Evolutionary conservation across 2,888 invertebrate species (phyloP).

Genomic region (Monochamus alternatus): DNA sequence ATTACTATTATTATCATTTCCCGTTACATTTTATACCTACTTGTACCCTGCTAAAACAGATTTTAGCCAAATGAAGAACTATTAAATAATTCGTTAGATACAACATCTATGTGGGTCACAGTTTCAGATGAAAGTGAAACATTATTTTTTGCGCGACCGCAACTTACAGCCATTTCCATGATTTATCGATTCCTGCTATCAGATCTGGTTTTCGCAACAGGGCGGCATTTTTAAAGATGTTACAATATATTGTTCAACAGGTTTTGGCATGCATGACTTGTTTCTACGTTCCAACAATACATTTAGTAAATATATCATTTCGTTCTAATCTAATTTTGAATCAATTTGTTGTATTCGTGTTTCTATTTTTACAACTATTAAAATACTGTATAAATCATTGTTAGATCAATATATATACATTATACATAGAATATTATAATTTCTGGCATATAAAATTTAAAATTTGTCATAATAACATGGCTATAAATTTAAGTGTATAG

Average conservation of each 20-base stretch:
- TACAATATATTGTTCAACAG: constrained; percentile 8
- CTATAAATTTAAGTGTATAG: too few relatives aligned
- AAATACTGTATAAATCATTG: too few relatives aligned
- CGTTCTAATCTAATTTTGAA: constrained; percentile 7
- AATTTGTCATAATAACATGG: too few relatives aligned
- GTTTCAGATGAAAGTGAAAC: constrained; percentile 12
- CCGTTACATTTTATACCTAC: too few relatives aligned
- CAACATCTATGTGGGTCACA: constrained; percentile 4
- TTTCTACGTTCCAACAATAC: background rate
- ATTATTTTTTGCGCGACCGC: background rate
- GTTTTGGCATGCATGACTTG: constrained; percentile 10
- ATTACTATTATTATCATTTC: too few relatives aligned
- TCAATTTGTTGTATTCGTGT: background rate
- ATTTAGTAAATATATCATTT: constrained; percentile 1
- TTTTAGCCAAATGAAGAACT: background rate
- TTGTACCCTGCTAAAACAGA: too few relatives aligned
- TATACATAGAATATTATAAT: too few relatives aligned
- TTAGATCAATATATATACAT: too few relatives aligned
- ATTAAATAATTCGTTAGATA: constrained; percentile 9
- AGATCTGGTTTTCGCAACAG: constrained; percentile 2
- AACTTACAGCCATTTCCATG: constrained; percentile 9
- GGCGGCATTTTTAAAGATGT: constrained; percentile 13
- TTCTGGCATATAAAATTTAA: too few relatives aligned
- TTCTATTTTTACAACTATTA: background rate
- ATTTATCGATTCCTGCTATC: constrained; percentile 6